Base-by-base conservation (phyloP, 2,888 invertebrate species). In the Dryobota labecula region DNA sequence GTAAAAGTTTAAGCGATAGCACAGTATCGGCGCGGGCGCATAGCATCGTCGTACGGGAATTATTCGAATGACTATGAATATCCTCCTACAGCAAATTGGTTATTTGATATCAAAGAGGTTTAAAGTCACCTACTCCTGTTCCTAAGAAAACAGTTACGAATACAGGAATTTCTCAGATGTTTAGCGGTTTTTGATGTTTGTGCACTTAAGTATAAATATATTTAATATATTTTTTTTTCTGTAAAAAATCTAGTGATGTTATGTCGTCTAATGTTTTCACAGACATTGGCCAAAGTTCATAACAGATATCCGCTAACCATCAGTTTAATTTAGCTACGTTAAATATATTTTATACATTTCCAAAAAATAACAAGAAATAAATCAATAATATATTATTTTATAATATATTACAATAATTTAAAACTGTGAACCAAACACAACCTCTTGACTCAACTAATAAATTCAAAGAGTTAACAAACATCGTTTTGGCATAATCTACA, bases 401-500 rank as follows among this genome's bases (percentile, higher is more conserved):
- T 49, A 80, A 73, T 73, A 82, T 63, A 73, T 78, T 75, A 73
- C 38, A 71, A 53, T 62, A 63, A 73, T 75, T 80, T 74, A 76
- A 76, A 58, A 84, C 83, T 83, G 77, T 73, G 79, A 85, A 84
- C 76, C 72, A 70, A 73, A 83, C 73, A 82, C 78, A 81, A 87
- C 76, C 82, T 88, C 78, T 81, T 78, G 78, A 77, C 80, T 84
- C 75, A 72, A 85, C 70, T 77, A 78, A 84, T 84, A 80, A 78
- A 85, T 79, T 84, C 69, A 80, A 84, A 74, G 27, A 73, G 78
- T 54, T 83, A 82, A 81, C 79, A 83, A 62, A 87, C 79, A 84
- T 76, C 66, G 74, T 80, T 87, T 87, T 85, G 84, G 82, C 73
- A 82, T 84, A 61, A 70, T 70, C 56, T 71, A 78, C 71, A 84